phyloP scores from a whole-genome alignment of 2,113 vertebrate species.

The Xenotilapia leptura region DNA sequence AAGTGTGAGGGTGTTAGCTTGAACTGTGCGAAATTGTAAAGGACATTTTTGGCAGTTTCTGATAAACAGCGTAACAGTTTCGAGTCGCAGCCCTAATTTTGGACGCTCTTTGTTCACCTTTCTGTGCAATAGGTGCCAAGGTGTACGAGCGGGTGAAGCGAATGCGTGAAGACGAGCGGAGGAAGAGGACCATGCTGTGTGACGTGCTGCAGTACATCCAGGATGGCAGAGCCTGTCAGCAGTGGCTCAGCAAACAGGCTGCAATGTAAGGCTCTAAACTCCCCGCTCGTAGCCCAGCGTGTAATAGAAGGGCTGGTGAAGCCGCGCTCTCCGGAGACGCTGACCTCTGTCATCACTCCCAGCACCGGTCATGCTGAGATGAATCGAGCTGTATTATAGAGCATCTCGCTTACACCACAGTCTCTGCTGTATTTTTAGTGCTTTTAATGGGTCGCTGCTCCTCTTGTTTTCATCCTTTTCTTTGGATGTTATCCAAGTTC shows the following conservation, averaged over 20 bases:
- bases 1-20: not conserved
- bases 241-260: constrained; percentile 96
- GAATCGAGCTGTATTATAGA: not conserved
- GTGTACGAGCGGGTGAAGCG: constrained; percentile 89
- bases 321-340: not conserved
- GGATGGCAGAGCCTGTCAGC: constrained; percentile 91
- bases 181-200: constrained; percentile 89
- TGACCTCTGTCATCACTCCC: constrained; percentile 10
- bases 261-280: constrained; percentile 77
- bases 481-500: constrained; percentile 4
- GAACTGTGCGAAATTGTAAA: not conserved
- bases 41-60: not conserved
- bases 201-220: constrained; percentile 97
- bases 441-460: not conserved
- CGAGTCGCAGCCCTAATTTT: not conserved
- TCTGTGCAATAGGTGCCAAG: constrained; percentile 76
- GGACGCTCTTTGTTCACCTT: not conserved
- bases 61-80: not conserved
- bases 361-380: not conserved
- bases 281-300: not conserved
- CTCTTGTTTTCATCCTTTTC: not conserved
- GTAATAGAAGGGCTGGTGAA: not conserved
- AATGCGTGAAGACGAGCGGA: constrained; percentile 83
- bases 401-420: not conserved
- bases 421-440: constrained; percentile 11